Evolutionary conservation across 2,888 invertebrate genomes (phyloP).

Genomic region (Synergus itoensis): DNA sequence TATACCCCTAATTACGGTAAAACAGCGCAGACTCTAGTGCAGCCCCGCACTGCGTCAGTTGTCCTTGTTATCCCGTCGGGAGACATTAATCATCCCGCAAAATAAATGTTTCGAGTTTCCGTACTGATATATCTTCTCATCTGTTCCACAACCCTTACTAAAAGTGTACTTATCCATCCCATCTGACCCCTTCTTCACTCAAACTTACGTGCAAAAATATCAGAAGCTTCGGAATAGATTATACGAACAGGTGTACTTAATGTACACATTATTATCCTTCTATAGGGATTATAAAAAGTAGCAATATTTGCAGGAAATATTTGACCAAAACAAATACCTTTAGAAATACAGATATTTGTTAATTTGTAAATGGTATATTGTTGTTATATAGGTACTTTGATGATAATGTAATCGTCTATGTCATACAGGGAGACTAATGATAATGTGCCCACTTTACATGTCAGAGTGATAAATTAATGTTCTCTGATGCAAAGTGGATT

Average conservation of each 20-base stretch:
- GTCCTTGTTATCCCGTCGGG: constrained; percentile 59
- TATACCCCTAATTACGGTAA: constrained; percentile 74
- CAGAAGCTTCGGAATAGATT: constrained; percentile 26
- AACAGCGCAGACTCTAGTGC: constrained; percentile 69
- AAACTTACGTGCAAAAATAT: constrained; percentile 46
- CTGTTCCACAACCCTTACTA: constrained; percentile 44
- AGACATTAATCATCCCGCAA: constrained; percentile 63
- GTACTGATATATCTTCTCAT: constrained; percentile 59
- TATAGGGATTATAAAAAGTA: neutral
- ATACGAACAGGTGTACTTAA: neutral
- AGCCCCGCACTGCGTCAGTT: constrained; percentile 69
- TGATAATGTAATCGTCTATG: neutral
- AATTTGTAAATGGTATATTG: neutral
- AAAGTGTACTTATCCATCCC: constrained; percentile 44
- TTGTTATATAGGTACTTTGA: neutral
- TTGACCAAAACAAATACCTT: neutral
- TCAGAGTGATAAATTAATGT: neutral
- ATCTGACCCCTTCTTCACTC: constrained; percentile 31
- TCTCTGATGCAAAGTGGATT: neutral
- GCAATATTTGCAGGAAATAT: neutral
- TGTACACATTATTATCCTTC: neutral
- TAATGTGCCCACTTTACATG: constrained; percentile 2
- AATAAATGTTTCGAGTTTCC: constrained; percentile 64
- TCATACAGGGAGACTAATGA: neutral
- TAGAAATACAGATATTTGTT: neutral